These are phyloP conservation scores for Eospalax fontanierii DNA, from an alignment of 2,797 vertebrate species.

Conservation along the genomic window DNA sequence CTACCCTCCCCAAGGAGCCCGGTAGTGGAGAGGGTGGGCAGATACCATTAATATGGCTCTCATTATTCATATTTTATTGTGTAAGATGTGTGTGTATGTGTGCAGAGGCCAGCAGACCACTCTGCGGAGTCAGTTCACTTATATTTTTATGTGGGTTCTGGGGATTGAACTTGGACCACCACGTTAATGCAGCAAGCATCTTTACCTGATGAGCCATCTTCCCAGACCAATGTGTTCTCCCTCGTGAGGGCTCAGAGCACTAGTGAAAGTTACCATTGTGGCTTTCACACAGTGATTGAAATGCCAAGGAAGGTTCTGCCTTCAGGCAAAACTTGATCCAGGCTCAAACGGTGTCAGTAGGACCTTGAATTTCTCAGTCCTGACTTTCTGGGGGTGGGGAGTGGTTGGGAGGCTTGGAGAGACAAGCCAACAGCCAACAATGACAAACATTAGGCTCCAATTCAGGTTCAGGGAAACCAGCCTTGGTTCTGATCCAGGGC, in stretches of 20 bases:
- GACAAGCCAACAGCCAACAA: not conserved
- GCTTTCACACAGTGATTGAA: not conserved
- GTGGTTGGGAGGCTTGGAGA: not conserved
- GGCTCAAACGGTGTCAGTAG: not conserved
- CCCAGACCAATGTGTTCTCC: too few species aligned
- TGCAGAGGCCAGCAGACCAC: too few species aligned
- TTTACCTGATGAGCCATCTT: too few species aligned
- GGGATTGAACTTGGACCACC: too few species aligned
- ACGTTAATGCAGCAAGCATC: too few species aligned
- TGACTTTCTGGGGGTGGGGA: not conserved
- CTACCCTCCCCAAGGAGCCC: not conserved
- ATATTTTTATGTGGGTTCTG: too few species aligned
- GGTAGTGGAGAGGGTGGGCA: not conserved
- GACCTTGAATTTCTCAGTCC: not conserved
- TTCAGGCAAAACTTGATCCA: not conserved
- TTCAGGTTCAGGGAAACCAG: not conserved
- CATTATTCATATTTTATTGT: too few species aligned
- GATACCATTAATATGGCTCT: not conserved
- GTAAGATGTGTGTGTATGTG: too few species aligned
- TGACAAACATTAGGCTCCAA: not conserved
- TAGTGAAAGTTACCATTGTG: accelerated
- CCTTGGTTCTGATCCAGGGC: not conserved
- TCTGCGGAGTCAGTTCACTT: too few species aligned
- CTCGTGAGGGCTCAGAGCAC: too few species aligned
- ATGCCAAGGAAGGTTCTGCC: not conserved